These are phyloP conservation scores for Peromyscus aztecus DNA, from an alignment of 2,797 vertebrate genomes.

Conservation along the genomic window DNA sequence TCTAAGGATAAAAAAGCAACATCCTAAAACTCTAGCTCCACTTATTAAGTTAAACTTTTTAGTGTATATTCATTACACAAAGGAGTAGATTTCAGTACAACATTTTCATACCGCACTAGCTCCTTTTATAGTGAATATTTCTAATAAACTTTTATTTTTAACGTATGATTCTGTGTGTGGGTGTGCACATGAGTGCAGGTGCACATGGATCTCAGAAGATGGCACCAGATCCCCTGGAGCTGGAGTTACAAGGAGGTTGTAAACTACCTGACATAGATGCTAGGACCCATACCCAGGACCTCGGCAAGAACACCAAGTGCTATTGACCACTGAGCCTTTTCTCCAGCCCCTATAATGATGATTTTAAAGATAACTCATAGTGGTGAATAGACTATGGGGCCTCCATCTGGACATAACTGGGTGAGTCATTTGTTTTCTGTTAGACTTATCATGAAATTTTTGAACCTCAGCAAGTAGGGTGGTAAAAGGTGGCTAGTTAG, in stretches of 20 bases:
- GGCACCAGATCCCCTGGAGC: background rate
- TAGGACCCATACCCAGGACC: background rate
- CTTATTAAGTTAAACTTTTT: background rate
- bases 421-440: background rate
- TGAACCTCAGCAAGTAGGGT: background rate
- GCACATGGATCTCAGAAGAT: background rate
- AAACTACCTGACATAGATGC: background rate
- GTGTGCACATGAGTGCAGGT: background rate
- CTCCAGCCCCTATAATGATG: background rate
- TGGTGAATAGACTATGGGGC: background rate
- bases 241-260: background rate
- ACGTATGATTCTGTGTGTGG: background rate
- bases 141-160: background rate
- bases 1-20: background rate
- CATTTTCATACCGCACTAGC: background rate
- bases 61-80: background rate
- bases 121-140: background rate
- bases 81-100: background rate
- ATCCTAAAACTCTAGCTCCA: background rate
- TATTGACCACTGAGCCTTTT: background rate
- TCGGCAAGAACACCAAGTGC: background rate
- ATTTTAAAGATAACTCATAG: background rate
- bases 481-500: background rate
- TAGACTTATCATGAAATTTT: background rate
- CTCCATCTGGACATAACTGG: background rate